phyloP scores from a whole-genome alignment of 2,797 vertebrate species.

The Lagodon rhomboides region DNA sequence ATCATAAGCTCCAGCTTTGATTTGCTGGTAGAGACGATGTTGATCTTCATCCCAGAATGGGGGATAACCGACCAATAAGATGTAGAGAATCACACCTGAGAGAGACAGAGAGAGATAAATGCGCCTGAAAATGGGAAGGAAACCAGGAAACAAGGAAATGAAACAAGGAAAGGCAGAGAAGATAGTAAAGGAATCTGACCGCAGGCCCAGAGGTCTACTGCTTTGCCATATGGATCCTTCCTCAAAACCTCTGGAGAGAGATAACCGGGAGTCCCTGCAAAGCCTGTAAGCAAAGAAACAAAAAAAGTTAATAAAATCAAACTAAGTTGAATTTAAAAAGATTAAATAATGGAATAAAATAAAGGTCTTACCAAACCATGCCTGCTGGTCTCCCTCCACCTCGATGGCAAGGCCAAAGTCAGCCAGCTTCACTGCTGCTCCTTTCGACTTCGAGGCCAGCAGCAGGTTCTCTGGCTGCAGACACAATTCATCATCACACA shows the following conservation, averaged over 20 bases:
- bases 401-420: conserved; percentile 98
- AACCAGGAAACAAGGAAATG: background rate
- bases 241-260: conserved; percentile 96
- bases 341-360: no score
- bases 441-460: conserved; percentile 96
- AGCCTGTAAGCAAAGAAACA: conserved; percentile 83
- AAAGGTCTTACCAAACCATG: conserved; percentile 92
- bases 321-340: background rate
- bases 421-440: conserved; percentile 95
- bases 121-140: background rate
- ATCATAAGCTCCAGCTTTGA: conserved; percentile 99
- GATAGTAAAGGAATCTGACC: conserved; percentile 79
- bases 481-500: conserved; percentile 8
- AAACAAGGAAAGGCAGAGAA: background rate
- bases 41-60: conserved; percentile 99
- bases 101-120: background rate
- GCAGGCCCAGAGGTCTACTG: conserved; percentile 97
- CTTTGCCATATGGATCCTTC: conserved; percentile 97
- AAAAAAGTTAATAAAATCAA: background rate
- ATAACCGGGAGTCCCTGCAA: conserved; percentile 96
- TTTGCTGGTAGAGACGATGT: conserved; percentile 98
- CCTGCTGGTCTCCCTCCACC: conserved; percentile 97
- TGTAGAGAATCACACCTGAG: conserved; percentile 96
- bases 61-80: conserved; percentile 95
- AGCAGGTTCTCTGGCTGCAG: conserved; percentile 95